Base-by-base conservation (phyloP, 2,113 vertebrate genomes). In the Heteronetta atricapilla region DNA sequence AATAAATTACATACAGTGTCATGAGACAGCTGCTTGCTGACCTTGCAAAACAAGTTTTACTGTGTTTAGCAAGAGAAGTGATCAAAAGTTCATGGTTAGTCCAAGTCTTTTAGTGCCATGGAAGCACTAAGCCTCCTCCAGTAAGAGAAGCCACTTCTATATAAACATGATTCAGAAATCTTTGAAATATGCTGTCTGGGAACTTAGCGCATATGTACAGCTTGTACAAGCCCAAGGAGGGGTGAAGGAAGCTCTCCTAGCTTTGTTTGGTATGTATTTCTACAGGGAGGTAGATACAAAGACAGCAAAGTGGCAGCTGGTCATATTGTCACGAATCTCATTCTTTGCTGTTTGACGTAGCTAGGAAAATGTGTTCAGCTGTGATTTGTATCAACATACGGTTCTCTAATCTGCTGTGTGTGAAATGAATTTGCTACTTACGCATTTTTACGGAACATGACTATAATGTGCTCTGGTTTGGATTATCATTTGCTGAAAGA, bases 21-120 rank as follows among this genome's bases (percentile, higher is more conserved):
- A 92, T 1, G 5, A 74, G 69, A 42, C 46, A 78, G 76, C 85
- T 80, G 55, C 84, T 86, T 78, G 50, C 76, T 94, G 82, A 62
- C 79, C 87, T 95, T 93, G 88, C 80, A 64, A 56, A 94, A 94
- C 86, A 85, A 84, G 80, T 93, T 89, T 63, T 89, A 85, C 85
- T 50, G 13, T 79, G 60, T 82, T 93, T 48, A 48, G 85, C 82
- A 78, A 89, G 88, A 81, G 82, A 88, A 93, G 59, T 2, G 0
- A 44, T 73, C 62, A 69, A 42, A 96, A 90, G 88, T 92, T 95
- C 83, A 88, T 46, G 75, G 58, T 69, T 88, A 85, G 69, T 86
- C 80, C 53, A 62, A 84, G 79, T 69, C 58, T 96, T 16, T 93
- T 78, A 50, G 77, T 76, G 52, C 91, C 44, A 60, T 89, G 74